These are phyloP conservation scores for Thera britannica DNA, from an alignment of 2,888 invertebrate genomes.

Conservation along the genomic window DNA sequence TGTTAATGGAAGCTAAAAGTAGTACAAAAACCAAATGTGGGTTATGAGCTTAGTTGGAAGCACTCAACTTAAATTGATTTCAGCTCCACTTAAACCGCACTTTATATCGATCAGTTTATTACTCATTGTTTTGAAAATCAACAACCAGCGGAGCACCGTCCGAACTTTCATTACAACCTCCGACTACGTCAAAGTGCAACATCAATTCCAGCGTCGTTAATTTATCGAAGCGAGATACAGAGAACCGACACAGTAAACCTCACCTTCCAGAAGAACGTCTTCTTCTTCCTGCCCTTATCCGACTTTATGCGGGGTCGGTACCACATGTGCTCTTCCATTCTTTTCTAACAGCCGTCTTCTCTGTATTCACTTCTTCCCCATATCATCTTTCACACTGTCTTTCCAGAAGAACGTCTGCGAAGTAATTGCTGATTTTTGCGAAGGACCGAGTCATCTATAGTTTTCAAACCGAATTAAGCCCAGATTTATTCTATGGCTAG, in stretches of 20 bases:
- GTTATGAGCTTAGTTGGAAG: not conserved
- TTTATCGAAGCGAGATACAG: constrained; percentile 46
- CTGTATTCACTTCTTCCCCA: no score
- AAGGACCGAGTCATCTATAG: not conserved
- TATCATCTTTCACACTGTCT: not conserved
- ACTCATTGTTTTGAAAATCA: constrained; percentile 36
- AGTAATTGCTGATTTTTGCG: not conserved
- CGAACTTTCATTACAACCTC: constrained; percentile 37
- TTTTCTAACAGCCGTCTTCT: no score
- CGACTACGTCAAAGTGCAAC: constrained; percentile 44
- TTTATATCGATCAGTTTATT: constrained; percentile 5
- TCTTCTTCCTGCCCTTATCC: no score
- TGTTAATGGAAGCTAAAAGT: not conserved
- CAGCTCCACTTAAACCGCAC: constrained; percentile 9
- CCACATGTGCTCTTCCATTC: no score
- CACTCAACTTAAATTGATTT: not conserved
- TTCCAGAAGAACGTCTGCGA: constrained; percentile 1
- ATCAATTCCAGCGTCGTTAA: constrained; percentile 51
- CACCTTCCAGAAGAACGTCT: constrained; percentile 4
- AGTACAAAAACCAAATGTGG: not conserved
- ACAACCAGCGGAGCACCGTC: constrained; percentile 32
- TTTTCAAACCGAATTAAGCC: not conserved
- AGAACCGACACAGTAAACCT: constrained; percentile 8
- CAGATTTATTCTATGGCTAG: not conserved
- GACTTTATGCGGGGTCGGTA: no score